Evolutionary conservation across 2,113 vertebrate genomes (phyloP).

Genomic region (Petrocephalus zakoni): DNA sequence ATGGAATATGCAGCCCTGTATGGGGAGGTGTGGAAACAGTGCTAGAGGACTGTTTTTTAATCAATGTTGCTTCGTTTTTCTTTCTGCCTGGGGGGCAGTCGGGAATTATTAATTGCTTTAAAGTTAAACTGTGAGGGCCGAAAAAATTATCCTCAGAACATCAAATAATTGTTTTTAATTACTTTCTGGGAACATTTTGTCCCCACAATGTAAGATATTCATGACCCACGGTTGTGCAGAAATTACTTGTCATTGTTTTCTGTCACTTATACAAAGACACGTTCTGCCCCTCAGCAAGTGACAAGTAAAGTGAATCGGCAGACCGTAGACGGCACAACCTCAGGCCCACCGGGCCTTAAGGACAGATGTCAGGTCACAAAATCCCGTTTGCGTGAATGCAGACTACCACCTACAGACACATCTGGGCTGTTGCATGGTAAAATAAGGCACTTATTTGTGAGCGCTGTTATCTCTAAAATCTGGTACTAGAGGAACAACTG

Average conservation of each 20-base stretch:
- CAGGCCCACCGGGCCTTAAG: neutral
- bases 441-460: neutral
- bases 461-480: neutral
- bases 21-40: neutral
- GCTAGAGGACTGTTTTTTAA: neutral
- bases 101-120: neutral
- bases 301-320: neutral
- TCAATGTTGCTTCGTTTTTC: neutral
- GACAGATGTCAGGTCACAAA: neutral
- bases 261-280: no score
- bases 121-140: neutral
- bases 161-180: no score
- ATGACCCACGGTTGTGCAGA: no score
- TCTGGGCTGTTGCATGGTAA: neutral
- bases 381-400: neutral
- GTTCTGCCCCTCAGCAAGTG: neutral
- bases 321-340: neutral
- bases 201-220: no score
- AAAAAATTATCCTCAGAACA: no score
- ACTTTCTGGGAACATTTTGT: no score
- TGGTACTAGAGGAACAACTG: neutral
- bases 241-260: no score
- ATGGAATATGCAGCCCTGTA: neutral
- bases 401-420: neutral
- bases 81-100: neutral